Percentiles rank a stretch among this genome's conserved stretches.
Evolutionary conservation across 2,888 invertebrate species (phyloP).

Genomic region (Chymomyza fuscimana): DNA sequence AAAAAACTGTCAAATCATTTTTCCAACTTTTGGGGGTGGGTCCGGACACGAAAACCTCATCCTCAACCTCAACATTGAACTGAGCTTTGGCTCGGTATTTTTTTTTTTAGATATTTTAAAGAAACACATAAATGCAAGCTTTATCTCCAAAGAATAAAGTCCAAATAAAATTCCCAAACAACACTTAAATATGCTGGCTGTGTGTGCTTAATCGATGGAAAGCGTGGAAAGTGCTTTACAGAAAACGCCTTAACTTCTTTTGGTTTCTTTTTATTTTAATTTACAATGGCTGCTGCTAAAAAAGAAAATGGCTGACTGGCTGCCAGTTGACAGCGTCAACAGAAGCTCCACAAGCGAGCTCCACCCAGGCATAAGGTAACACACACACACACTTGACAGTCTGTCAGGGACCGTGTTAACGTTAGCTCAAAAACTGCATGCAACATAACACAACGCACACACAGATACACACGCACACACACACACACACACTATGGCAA

Average conservation of each 20-base stretch:
- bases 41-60: too few relatives aligned
- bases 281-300: background rate
- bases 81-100: too few relatives aligned
- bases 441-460: background rate
- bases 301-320: conserved; percentile 5
- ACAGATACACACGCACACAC: background rate
- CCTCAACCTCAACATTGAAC: too few relatives aligned
- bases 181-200: background rate
- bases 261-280: background rate
- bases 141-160: too few relatives aligned
- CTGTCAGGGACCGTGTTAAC: background rate
- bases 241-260: background rate
- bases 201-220: background rate
- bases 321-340: conserved; percentile 2
- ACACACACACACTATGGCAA: background rate
- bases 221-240: background rate
- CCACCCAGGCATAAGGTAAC: background rate
- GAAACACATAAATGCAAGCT: too few relatives aligned
- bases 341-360: background rate
- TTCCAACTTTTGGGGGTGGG: too few relatives aligned
- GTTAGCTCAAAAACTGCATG: background rate
- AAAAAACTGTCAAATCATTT: too few relatives aligned
- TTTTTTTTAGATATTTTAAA: too few relatives aligned
- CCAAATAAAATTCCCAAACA: background rate
- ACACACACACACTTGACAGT: conserved; percentile 1